These are phyloP conservation scores for Phlogophora meticulosa DNA, from an alignment of 2,888 invertebrate species.

Conservation along the genomic window DNA sequence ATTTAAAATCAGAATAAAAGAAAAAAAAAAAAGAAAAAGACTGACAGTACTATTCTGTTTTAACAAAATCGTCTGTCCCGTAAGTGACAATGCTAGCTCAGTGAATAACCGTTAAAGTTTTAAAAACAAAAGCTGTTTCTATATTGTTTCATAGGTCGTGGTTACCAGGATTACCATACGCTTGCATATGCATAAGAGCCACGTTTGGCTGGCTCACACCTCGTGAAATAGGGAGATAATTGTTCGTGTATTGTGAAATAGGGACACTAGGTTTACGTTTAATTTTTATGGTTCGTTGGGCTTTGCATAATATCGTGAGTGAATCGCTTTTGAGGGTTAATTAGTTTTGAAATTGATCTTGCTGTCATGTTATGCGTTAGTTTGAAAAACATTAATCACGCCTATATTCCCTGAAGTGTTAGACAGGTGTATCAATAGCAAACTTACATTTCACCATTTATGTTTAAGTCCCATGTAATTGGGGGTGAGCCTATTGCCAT, in stretches of 20 bases:
- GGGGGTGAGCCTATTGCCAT: too few species aligned
- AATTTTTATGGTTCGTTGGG: constrained; percentile 44
- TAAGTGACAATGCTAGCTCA: neutral
- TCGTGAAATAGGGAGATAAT: constrained; percentile 70
- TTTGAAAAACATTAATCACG: too few species aligned
- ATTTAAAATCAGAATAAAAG: too few species aligned
- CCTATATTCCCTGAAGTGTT: too few species aligned
- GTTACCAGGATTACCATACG: constrained; percentile 66
- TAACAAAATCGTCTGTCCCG: too few species aligned
- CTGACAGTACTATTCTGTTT: too few species aligned
- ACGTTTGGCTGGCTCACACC: constrained; percentile 65
- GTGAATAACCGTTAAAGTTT: neutral
- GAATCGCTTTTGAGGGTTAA: constrained; percentile 22
- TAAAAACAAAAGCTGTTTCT: constrained; percentile 44
- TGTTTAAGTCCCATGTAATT: too few species aligned
- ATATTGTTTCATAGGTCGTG: constrained; percentile 47
- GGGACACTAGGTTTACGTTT: constrained; percentile 33
- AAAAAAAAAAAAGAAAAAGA: too few species aligned
- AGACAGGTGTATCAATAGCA: too few species aligned
- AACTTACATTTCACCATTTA: too few species aligned
- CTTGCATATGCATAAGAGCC: constrained; percentile 72
- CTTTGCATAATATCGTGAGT: constrained; percentile 26
- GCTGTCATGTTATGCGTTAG: neutral
- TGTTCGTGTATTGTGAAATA: constrained; percentile 63
- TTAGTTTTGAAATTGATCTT: constrained; percentile 5